Percentiles rank a stretch among this genome's conserved stretches.
phyloP scores from a whole-genome alignment of 2,888 invertebrate genomes.

The Kryphioiulus occultus region DNA sequence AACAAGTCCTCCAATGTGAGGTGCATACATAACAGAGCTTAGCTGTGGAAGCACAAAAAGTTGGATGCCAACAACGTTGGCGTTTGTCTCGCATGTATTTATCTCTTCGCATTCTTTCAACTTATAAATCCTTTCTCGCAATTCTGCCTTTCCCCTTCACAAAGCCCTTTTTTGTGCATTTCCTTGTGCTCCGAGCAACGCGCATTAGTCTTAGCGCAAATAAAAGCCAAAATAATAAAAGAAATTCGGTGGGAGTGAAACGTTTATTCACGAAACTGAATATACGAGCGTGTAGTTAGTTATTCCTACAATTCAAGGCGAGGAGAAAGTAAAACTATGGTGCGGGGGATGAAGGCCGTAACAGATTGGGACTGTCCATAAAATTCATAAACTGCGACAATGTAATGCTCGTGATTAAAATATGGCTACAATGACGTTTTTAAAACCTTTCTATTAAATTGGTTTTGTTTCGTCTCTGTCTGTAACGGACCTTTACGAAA shows the following conservation, averaged over 20 bases:
- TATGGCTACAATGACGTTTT: no score
- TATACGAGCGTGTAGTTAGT: background rate
- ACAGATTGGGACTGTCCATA: background rate
- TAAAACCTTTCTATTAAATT: no score
- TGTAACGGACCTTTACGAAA: no score
- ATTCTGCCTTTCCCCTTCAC: background rate
- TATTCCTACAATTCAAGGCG: background rate
- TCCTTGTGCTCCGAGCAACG: background rate
- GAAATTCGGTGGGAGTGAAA: background rate
- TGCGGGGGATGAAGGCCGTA: background rate
- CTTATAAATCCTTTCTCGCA: background rate
- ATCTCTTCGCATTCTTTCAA: background rate
- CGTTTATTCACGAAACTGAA: constrained; percentile 2
- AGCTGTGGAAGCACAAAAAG: background rate
- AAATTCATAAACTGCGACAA: no score
- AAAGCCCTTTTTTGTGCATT: background rate
- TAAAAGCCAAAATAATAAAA: constrained; percentile 8
- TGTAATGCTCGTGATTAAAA: background rate
- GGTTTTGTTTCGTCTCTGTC: no score
- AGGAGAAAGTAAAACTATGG: background rate
- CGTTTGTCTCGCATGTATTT: background rate
- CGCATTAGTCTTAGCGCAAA: background rate
- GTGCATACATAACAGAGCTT: no score
- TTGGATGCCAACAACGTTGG: background rate
- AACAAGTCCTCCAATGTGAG: background rate